Evolutionary conservation across 2,113 vertebrate species (phyloP).

Genomic region (Odontophorus gujanensis): DNA sequence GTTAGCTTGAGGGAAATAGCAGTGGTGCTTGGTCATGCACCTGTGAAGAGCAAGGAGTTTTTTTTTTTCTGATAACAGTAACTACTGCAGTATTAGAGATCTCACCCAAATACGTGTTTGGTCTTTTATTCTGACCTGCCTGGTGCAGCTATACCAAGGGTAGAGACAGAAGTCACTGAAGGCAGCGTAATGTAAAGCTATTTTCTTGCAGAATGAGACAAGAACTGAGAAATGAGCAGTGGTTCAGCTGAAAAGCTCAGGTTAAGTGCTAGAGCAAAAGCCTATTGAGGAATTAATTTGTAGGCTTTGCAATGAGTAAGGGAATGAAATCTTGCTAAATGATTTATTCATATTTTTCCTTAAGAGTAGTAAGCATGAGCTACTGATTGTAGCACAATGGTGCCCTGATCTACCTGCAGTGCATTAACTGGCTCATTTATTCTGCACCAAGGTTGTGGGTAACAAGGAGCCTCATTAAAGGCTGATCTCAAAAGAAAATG

Average conservation of each 20-base stretch:
- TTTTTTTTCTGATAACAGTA: background rate
- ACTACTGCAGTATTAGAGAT: background rate
- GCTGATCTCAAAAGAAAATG: background rate
- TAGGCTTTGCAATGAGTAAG: background rate
- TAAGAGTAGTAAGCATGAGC: conserved; percentile 7
- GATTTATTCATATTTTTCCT: conserved; percentile 7
- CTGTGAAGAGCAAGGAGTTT: background rate
- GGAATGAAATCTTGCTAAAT: conserved; percentile 16
- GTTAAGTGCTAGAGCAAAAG: conserved; percentile 31
- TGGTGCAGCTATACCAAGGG: background rate
- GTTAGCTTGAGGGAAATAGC: background rate
- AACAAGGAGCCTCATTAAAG: background rate
- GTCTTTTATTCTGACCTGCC: background rate
- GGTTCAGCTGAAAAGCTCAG: background rate
- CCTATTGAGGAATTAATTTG: conserved; percentile 19
- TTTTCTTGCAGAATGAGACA: background rate
- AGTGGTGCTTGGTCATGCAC: background rate
- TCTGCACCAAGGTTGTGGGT: background rate
- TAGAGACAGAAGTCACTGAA: background rate
- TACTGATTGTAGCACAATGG: background rate
- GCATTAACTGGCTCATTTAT: background rate
- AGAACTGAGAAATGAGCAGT: background rate
- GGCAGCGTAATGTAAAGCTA: background rate
- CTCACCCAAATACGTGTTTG: background rate
- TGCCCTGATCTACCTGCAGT: background rate